These are phyloP conservation scores for human DNA, from an alignment of 2,113 vertebrate species.

Conservation along the genomic window GRCh38 chr5:44898501-44899000, in stretches of 20 bases:
- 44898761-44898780: background rate
- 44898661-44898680: background rate
- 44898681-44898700: background rate
- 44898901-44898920: background rate
- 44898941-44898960: no score
- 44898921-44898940: rapidly evolving
- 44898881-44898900: background rate
- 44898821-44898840: background rate
- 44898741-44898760: background rate
- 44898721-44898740: background rate
- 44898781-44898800: background rate
- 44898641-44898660: background rate
- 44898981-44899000: no score
- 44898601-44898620: background rate
- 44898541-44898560: background rate
- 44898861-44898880: background rate
- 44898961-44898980: no score
- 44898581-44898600: background rate
- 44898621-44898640: background rate
- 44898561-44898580: background rate
- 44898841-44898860: background rate
- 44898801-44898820: background rate
- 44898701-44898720: background rate
- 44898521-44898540: background rate
- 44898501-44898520: background rate